These are phyloP conservation scores for Ursus arctos DNA, from an alignment of 2,113 vertebrate genomes.

Conservation along the genomic window DNA sequence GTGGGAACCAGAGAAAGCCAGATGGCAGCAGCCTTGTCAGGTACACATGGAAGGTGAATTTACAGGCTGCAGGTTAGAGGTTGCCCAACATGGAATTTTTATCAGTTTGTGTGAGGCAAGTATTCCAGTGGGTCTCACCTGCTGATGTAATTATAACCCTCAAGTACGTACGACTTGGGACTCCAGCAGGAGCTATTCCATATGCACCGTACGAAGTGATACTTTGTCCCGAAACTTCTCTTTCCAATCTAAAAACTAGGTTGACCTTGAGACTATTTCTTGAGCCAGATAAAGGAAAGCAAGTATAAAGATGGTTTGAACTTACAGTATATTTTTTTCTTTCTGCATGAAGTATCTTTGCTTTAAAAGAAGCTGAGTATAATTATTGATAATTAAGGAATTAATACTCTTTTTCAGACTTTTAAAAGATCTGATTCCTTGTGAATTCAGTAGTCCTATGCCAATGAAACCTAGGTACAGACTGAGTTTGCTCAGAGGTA, in stretches of 20 bases:
- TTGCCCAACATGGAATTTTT: neutral
- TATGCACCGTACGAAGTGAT: neutral
- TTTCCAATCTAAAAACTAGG: neutral
- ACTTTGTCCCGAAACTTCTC: neutral
- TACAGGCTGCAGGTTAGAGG: neutral
- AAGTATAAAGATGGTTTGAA: neutral
- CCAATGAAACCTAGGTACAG: neutral
- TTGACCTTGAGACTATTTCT: neutral
- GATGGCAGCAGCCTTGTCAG: fast-evolving
- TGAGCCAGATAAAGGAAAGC: neutral
- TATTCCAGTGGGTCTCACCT: neutral
- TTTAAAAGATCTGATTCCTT: neutral
- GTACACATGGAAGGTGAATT: fast-evolving
- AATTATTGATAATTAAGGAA: neutral
- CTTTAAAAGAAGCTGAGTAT: neutral
- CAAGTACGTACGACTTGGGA: neutral
- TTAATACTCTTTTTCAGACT: neutral
- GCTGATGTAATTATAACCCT: neutral
- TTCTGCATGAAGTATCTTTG: neutral
- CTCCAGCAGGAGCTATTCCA: neutral
- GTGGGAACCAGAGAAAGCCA: neutral
- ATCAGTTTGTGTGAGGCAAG: neutral
- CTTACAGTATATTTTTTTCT: too few relatives aligned
- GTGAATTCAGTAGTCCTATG: neutral
- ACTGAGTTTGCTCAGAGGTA: neutral